Evolutionary conservation across 2,888 invertebrate species (phyloP).

Genomic region (Acronicta aceris): DNA sequence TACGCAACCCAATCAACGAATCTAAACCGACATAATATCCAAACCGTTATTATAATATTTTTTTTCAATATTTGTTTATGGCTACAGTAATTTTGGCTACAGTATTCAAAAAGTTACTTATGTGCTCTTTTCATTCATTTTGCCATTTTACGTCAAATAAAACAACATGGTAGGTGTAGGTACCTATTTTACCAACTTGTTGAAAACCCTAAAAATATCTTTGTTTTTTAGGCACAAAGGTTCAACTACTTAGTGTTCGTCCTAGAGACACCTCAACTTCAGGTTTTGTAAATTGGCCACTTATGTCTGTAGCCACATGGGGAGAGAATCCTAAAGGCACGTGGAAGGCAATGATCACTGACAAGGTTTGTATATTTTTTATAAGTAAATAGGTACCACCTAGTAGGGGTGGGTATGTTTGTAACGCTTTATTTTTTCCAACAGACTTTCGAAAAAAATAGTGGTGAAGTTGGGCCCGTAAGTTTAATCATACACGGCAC

Average conservation of each 20-base stretch:
- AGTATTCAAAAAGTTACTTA: too few species aligned
- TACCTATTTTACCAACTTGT: too few species aligned
- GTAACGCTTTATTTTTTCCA: slow-evolving; percentile 17
- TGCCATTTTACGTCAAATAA: too few species aligned
- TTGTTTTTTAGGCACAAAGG: slow-evolving; percentile 89
- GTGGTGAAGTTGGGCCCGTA: slow-evolving; percentile 89
- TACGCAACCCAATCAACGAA: too few species aligned
- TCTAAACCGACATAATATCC: too few species aligned
- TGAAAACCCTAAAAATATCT: background rate
- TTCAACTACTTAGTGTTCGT: slow-evolving; percentile 92
- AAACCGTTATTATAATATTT: too few species aligned
- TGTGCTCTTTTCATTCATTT: too few species aligned
- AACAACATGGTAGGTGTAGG: too few species aligned
- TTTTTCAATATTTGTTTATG: too few species aligned
- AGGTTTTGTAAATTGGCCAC: slow-evolving; percentile 95
- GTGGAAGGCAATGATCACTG: slow-evolving; percentile 89
- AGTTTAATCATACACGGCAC: slow-evolving; percentile 93
- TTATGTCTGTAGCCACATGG: slow-evolving; percentile 97
- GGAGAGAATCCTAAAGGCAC: slow-evolving; percentile 94
- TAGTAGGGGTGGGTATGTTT: too few species aligned
- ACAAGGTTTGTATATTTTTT: slow-evolving; percentile 73
- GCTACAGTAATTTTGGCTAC: background rate
- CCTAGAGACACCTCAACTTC: slow-evolving; percentile 91
- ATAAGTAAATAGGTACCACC: background rate
- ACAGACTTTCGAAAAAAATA: slow-evolving; percentile 82